Conservation (phyloP, 2,888 invertebrate species). For the Lacanobia oleracea region DNA sequence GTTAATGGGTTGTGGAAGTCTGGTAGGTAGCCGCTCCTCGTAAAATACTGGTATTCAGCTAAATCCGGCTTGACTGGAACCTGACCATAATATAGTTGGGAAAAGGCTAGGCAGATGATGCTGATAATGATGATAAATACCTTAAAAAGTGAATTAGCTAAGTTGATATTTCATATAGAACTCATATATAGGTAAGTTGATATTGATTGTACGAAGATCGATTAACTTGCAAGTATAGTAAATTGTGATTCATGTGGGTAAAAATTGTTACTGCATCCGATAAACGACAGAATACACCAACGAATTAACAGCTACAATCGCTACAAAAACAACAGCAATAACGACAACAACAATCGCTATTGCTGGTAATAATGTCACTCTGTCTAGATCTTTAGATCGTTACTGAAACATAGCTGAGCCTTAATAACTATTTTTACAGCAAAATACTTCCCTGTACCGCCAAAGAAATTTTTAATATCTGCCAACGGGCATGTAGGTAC, state of each 20-base stretch:
- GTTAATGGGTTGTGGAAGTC: too few relatives aligned
- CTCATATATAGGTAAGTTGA: too few relatives aligned
- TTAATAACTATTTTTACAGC: neutral
- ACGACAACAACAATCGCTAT: neutral
- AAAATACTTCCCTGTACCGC: conserved; percentile 15
- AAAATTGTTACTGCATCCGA: neutral
- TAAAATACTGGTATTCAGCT: too few relatives aligned
- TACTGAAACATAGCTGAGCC: neutral
- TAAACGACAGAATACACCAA: neutral
- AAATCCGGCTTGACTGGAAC: too few relatives aligned
- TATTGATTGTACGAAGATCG: neutral
- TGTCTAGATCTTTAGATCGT: neutral
- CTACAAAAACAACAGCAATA: too few relatives aligned
- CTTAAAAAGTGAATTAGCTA: neutral
- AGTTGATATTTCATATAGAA: too few relatives aligned
- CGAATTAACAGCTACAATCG: neutral
- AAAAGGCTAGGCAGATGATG: too few relatives aligned
- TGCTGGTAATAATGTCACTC: neutral
- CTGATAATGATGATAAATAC: too few relatives aligned
- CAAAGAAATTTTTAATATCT: conserved; percentile 42
- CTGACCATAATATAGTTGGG: too few relatives aligned
- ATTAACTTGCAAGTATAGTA: neutral
- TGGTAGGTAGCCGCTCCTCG: too few relatives aligned
- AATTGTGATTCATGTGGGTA: too few relatives aligned
- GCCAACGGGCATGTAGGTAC: conserved; percentile 13